Base-by-base conservation (phyloP, 1,140 invertebrate genomes). In the Bombus fervidus region DNA sequence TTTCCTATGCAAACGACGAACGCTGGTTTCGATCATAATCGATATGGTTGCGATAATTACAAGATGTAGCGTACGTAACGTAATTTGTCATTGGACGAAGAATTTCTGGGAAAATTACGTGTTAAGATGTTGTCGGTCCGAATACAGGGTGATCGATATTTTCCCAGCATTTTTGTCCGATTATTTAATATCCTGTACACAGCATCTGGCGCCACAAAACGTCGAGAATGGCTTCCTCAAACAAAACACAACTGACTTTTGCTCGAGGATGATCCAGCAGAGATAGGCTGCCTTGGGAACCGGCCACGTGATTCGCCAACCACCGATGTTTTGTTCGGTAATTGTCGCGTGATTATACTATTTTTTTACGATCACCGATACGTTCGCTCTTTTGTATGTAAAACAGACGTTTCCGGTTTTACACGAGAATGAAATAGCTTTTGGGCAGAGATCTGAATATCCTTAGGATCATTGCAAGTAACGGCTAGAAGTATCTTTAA, bases 291-390 rank as follows among this genome's bases (percentile, higher is more conserved):
- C 84, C 84, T 86, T 81, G 79, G 41, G 34, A 59, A 80, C 8
- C 8, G 31, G 53, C 41, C 64, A 43, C 78, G 68, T 81, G 68
- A 81, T 71, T 37, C 28, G 59, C 37, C 28, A 53, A 57, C 43
- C 59, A 62, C 43, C n/a, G 37, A 53, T 75, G 81, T 83, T 83
- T 83, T 76, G 72, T 83, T 76, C 75, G 31, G 43, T 83, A 83
- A 83, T 76, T 39, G 81, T 41, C 72, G 22, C 5, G 59, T 41
- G 31, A 76, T 83, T 68, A 83, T 22, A 47, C 31, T 62, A 62
- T 31, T 37, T 82, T 47, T 43, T 68, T 41, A 18, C 5, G 25
- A 3, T 41, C 41, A 28, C 15, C 34, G 43, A 83, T 53, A 53
- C 41, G 57, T 47, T 82, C 3, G 34, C 13, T 62, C 53, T 43